A percentile compares a stretch with the other conserved stretches of the same genome.
These are phyloP conservation scores for Drosophila kohkoa DNA, from an alignment of 1,140 invertebrate genomes.

Conservation along the genomic window DNA sequence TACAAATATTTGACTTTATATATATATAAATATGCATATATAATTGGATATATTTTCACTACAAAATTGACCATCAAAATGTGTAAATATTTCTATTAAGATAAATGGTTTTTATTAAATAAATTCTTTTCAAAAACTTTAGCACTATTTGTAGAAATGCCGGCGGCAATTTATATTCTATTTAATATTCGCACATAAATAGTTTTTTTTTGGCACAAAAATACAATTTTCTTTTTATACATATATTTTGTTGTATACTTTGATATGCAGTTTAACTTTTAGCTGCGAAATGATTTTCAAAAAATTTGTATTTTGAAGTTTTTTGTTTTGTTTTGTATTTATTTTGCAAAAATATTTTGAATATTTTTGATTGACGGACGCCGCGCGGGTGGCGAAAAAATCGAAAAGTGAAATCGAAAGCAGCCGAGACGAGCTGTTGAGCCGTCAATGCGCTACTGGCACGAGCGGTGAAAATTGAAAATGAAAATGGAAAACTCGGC, in stretches of 20 bases:
- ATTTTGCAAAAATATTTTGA: constrained; percentile 32
- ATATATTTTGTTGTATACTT: constrained; percentile 14
- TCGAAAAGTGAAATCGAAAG: constrained; percentile 48
- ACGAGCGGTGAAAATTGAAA: constrained; percentile 79
- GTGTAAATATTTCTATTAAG: constrained; percentile 14
- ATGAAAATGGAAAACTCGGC: constrained; percentile 80
- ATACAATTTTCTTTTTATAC: neutral
- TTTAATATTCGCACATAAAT: constrained; percentile 14
- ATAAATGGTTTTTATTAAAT: constrained; percentile 10
- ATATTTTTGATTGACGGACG: constrained; percentile 17
- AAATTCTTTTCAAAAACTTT: constrained; percentile 25
- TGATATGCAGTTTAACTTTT: constrained; percentile 11
- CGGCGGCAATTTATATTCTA: constrained; percentile 49
- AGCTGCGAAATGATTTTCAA: neutral
- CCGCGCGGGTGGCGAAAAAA: constrained; percentile 23
- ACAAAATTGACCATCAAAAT: constrained; percentile 58
- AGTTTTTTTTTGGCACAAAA: constrained; percentile 7
- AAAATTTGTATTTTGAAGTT: constrained; percentile 14
- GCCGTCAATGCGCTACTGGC: constrained; percentile 84
- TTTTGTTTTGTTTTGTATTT: constrained; percentile 24
- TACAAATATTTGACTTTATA: constrained; percentile 15
- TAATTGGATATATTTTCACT: neutral
- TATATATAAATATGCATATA: neutral
- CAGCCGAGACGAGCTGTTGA: constrained; percentile 81
- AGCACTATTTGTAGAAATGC: constrained; percentile 40